A percentile compares a stretch with the other conserved stretches of the same genome.
phyloP scores from a whole-genome alignment of 1,140 invertebrate species.

The Anastrepha ludens region DNA sequence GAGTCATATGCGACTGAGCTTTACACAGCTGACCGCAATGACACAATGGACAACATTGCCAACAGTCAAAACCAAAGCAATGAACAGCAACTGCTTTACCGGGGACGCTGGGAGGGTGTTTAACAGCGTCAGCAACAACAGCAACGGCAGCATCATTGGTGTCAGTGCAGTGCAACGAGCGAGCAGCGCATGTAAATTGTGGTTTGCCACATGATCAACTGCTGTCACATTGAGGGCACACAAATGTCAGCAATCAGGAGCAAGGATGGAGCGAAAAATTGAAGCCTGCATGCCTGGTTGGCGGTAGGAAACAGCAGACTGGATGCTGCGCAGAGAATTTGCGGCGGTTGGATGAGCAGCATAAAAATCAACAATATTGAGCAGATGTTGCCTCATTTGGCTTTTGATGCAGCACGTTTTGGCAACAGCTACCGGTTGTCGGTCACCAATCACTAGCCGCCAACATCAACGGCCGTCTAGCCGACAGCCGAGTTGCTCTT shows the following conservation, averaged over 20 bases:
- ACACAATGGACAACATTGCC: constrained; percentile 18
- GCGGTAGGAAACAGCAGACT: background rate
- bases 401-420: constrained; percentile 43
- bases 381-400: constrained; percentile 50
- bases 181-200: constrained; percentile 49
- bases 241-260: constrained; percentile 46
- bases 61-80: constrained; percentile 23
- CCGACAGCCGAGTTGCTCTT: background rate
- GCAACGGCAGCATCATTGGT: constrained; percentile 16
- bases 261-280: background rate
- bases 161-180: constrained; percentile 24
- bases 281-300: background rate
- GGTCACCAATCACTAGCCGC: background rate
- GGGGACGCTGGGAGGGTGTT: background rate
- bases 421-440: constrained; percentile 38
- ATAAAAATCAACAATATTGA: constrained; percentile 45
- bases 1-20: constrained; percentile 32
- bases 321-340: no score
- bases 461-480: background rate
- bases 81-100: background rate
- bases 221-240: constrained; percentile 48
- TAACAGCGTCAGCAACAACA: background rate
- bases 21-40: constrained; percentile 33
- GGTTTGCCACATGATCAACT: constrained; percentile 51
- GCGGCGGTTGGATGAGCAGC: constrained; percentile 1